Percentiles rank a stretch among this genome's conserved stretches.
phyloP scores from a whole-genome alignment of 1,140 invertebrate species.

The Spodoptera frugiperda region DNA sequence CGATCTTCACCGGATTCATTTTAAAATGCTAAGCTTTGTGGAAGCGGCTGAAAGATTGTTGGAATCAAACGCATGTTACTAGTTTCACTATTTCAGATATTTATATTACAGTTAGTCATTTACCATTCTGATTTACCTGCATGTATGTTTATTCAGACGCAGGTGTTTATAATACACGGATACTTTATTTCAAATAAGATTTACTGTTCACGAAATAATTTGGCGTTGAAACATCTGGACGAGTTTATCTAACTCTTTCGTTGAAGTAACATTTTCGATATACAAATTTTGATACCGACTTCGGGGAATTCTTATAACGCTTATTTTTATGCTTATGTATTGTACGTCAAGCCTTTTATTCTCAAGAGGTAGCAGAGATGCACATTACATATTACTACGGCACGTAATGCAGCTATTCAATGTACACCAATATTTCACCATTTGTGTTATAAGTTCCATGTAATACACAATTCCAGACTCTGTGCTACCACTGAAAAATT shows the following conservation, averaged over 20 bases:
- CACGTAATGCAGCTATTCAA: too few relatives aligned
- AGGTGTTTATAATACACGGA: conserved; percentile 82
- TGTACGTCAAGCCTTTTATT: too few relatives aligned
- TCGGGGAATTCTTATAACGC: conserved; percentile 46
- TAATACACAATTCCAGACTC: too few relatives aligned
- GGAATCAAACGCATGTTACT: conserved; percentile 73
- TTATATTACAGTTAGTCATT: conserved; percentile 85
- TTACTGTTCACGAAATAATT: conserved; percentile 78
- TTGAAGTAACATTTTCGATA: conserved; percentile 52
- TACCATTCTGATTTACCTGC: conserved; percentile 82
- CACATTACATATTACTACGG: too few relatives aligned
- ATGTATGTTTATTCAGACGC: conserved; percentile 82
- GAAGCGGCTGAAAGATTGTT: conserved; percentile 81
- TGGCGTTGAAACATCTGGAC: conserved; percentile 74
- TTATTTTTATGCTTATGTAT: not conserved
- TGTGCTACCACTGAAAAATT: too few relatives aligned
- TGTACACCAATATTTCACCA: too few relatives aligned
- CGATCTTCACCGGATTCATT: conserved; percentile 81
- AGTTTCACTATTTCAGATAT: conserved; percentile 82
- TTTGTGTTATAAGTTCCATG: too few relatives aligned
- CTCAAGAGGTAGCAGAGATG: too few relatives aligned
- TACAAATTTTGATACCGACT: conserved; percentile 53
- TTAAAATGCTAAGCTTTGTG: conserved; percentile 83
- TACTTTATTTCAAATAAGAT: conserved; percentile 84
- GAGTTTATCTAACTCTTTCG: conserved; percentile 62